Base-by-base conservation (phyloP, 2,113 vertebrate genomes). In the Anguilla rostrata region DNA sequence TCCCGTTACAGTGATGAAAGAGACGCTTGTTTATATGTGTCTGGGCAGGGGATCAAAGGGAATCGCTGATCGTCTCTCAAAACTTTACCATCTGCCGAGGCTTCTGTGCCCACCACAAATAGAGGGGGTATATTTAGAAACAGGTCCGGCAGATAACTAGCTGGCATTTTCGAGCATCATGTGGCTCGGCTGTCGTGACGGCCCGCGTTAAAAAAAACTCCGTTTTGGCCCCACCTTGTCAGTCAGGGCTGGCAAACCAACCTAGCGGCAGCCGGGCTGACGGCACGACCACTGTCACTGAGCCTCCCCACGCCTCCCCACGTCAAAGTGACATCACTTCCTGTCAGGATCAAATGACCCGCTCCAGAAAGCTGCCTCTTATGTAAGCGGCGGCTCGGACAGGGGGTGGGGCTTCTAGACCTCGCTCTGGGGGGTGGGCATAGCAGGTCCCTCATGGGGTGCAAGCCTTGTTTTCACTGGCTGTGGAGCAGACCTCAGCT, bases 41-140 rank as follows among this genome's bases (percentile, higher is more conserved):
- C n/a, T 49, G 66, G 66, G 39, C 84, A 66, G 56, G 41, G 86
- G 86, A 92, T 91, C 89, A 91, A 89, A 88, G 86, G 87, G 85
- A 88, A 86, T 41, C 84, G 84, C 63, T 86, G 83, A 87, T 90
- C 83, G 86, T 84, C 87, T 89, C 91, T 90, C 89, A 57, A 89
- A 85, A 90, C 85, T 80, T 86, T 12, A 86, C 92, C 93, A 95
- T 93, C 93, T 94, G 93, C 87, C 63, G 26, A 9, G 53, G 88
- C 88, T 90, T 88, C 91, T 86, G 92, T 87, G 89, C 46, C 63
- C 83, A 71, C 85, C 86, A 81, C 90, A 87, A 89, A 92, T 86
- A 90, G 83, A 85, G 89, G 83, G 49, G 71, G 86, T 92, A 93
- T 92, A 92, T 92, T 92, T 93, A 93, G 91, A 53, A 86, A 22